phyloP scores from a whole-genome alignment of 2,888 invertebrate genomes.

The Nysson spinosus region DNA sequence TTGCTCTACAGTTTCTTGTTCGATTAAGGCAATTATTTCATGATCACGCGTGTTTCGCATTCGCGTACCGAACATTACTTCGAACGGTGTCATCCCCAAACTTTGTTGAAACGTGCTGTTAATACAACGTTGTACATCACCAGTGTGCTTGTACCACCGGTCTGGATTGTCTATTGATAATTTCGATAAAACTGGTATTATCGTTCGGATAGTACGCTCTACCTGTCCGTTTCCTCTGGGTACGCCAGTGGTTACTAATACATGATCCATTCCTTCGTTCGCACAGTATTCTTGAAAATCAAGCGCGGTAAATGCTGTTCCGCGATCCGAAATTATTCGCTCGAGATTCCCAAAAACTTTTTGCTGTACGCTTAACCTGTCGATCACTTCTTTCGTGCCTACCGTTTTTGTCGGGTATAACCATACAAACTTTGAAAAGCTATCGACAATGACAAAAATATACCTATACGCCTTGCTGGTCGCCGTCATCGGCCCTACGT shows the following conservation, averaged over 20 bases:
- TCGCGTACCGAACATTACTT: not conserved
- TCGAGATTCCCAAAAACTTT: not conserved
- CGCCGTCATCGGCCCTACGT: not conserved
- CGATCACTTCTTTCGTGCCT: not conserved
- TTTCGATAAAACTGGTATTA: conserved; percentile 9
- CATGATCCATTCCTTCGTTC: not conserved
- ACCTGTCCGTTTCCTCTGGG: conserved; percentile 7
- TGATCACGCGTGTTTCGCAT: not conserved
- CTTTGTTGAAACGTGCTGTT: not conserved
- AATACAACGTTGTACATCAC: not conserved
- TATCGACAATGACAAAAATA: conserved; percentile 15
- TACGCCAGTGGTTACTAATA: not conserved
- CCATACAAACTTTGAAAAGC: too few relatives aligned
- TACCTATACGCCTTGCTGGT: conserved; percentile 1
- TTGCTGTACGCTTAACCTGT: not conserved
- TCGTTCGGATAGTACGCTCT: not conserved
- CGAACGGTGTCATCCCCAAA: conserved; percentile 7
- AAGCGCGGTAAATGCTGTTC: not conserved
- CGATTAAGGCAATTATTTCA: not conserved
- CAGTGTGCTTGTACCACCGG: not conserved
- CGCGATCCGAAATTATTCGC: too few relatives aligned
- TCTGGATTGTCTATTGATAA: not conserved
- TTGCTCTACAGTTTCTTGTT: not conserved
- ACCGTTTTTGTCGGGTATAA: too few relatives aligned
- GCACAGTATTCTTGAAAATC: conserved; percentile 1